A percentile compares a stretch with the other conserved stretches of the same genome.
Conservation (phyloP, 2,888 invertebrate species). For the Epistrophella euchroma region DNA sequence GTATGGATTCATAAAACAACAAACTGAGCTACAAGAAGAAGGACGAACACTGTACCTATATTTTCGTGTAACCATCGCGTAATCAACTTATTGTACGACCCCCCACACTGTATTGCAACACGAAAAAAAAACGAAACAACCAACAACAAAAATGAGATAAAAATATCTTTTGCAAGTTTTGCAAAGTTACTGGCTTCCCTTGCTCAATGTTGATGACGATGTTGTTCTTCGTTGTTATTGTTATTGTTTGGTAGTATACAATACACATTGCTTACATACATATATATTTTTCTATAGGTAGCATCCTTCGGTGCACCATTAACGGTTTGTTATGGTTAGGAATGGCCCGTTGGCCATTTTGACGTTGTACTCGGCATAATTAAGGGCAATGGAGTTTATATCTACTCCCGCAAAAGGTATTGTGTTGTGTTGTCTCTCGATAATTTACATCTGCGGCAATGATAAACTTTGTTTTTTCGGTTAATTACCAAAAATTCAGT, state of each 20-base stretch:
- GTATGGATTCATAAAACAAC: slow-evolving; percentile 74
- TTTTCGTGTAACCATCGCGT: slow-evolving; percentile 33
- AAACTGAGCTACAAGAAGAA: slow-evolving; percentile 50
- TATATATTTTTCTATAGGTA: no score
- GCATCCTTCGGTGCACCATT: slow-evolving; percentile 31
- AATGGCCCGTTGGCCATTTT: slow-evolving; percentile 64
- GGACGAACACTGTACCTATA: slow-evolving; percentile 27
- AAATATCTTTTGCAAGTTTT: slow-evolving; percentile 70
- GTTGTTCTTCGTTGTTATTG: slow-evolving; percentile 18
- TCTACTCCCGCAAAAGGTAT: slow-evolving; percentile 18
- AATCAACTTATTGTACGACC: not conserved
- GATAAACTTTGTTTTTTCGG: slow-evolving; percentile 77
- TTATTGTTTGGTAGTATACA: slow-evolving; percentile 17
- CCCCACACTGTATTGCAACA: slow-evolving; percentile 14
- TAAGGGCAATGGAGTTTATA: slow-evolving; percentile 16
- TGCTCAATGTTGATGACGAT: slow-evolving; percentile 34
- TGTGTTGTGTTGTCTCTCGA: slow-evolving; percentile 71
- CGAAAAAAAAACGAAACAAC: slow-evolving; percentile 16
- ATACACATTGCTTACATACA: no score
- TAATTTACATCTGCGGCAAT: slow-evolving; percentile 77
- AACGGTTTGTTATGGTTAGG: slow-evolving; percentile 65
- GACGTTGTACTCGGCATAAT: slow-evolving; percentile 17
- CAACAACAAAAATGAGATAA: slow-evolving; percentile 57
- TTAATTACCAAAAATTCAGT: slow-evolving; percentile 75
- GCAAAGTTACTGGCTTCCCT: slow-evolving; percentile 33